Evolutionary conservation across 1,140 invertebrate genomes (phyloP), one percentile per base, ranked within the genome.

Genomic region (Lepidurus couesii): DNA sequence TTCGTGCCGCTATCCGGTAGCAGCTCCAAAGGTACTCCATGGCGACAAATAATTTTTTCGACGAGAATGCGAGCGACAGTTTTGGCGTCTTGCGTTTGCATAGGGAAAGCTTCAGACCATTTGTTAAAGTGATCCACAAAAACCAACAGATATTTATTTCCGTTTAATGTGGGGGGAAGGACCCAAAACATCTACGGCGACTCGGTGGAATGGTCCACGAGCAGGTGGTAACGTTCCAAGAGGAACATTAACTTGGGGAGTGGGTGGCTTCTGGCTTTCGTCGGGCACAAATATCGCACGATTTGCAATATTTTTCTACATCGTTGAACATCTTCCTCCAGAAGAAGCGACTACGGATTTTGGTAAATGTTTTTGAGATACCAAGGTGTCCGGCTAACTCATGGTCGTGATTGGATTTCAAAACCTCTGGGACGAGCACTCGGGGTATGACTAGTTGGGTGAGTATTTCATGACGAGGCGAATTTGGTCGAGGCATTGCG

Each of bases 21-120:
- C 24, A 24, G 24, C 24, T 24, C 24, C 24, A 24, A 24, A 24
- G 24, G 24, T n/a, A n/a, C n/a, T n/a, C n/a, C n/a, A n/a, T n/a
- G n/a, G n/a, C n/a, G n/a, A 24, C 24, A 24, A n/a, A 86, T 77
- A 1, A 88, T 81, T 8, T 87, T 83, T 75, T 88, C 87, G 81
- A 87, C 86, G 8, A 88, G 44, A 80, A 85, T 87, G n/a, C n/a
- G n/a, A n/a, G n/a, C n/a, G n/a, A n/a, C n/a, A n/a, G n/a, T n/a
- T n/a, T n/a, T n/a, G 0, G 82, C 80, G 24, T 24, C 24, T 24
- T 24, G 24, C 1, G 24, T 24, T 24, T 24, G 24, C 24, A 24
- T 24, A 24, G 24, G 24, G 53, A 47, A 47, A 47, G 45, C 45
- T 16, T 47, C 45, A 1, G 26, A 26, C 26, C 26, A 26, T 26